Base-by-base conservation (phyloP, 2,113 vertebrate species). In the Sula dactylatra region DNA sequence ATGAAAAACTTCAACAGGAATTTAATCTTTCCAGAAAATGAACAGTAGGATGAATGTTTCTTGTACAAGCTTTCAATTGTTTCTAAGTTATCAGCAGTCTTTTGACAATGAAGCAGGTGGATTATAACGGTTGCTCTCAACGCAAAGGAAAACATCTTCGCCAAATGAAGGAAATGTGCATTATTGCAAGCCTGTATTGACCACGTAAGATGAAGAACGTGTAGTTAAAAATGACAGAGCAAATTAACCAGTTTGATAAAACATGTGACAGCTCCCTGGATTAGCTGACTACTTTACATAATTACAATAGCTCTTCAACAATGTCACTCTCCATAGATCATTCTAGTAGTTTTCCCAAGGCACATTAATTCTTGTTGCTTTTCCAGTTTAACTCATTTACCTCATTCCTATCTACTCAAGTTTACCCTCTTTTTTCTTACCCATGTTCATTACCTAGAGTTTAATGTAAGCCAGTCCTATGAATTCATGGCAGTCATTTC, bases 181-280 rank as follows among this genome's bases (percentile, higher is more conserved):
- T 61, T 76, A 84, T 7, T 91, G 50, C 45, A 90, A 82, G 54
- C 12, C 73, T 92, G 32, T 78, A 92, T 52, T 58, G 78, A 95
- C 74, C 56, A 31, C 3, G 20, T 29, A 92, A 65, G 72, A 67
- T 73, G 55, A 96, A 94, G 64, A 84, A 65, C 78, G 72, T 9
- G 5, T 34, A 7, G 2, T 69, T 76, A 88, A 78, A 96, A 94
- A 88, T 2, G 71, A 84, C 77, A 94, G 29, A 92, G 25, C 10
- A 92, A 85, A 96, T 96, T 82, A 95, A 49, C 47, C 66, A 82
- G 40, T 85, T 94, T 93, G 76, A 90, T 88, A 90, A 93, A 95
- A 87, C 27, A 94, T 76, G 56, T 80, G 86, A 78, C 55, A 90
- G 40, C n/a, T 92, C 59, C 40, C 50, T 70, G 38, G 71, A 86